These are phyloP conservation scores for Plecturocebus donacophilus DNA, from an alignment of 2,113 vertebrate species.

Conservation along the genomic window DNA sequence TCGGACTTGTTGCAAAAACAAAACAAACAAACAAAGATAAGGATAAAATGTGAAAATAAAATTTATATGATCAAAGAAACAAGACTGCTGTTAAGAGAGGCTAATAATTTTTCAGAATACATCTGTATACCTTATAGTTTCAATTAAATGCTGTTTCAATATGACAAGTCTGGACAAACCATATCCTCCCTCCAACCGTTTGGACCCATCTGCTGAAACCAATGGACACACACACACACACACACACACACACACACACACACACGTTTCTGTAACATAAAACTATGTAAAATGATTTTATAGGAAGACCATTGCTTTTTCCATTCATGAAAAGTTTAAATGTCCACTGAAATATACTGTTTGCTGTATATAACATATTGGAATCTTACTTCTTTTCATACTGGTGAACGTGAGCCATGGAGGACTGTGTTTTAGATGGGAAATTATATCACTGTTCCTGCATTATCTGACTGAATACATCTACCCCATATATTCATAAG, in stretches of 20 bases:
- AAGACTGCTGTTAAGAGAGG: not conserved
- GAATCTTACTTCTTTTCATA: not conserved
- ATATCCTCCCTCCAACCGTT: not conserved
- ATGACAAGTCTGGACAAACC: not conserved
- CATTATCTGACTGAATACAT: not conserved
- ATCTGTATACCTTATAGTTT: not conserved
- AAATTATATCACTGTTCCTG: not conserved
- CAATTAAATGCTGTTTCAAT: not conserved
- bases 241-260: too few species aligned
- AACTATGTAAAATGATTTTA: constrained; percentile 5
- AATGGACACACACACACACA: not conserved
- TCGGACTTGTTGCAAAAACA: not conserved
- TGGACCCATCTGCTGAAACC: not conserved
- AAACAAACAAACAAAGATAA: not conserved
- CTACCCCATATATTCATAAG: accelerated
- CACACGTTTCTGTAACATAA: not conserved
- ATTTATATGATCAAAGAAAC: constrained; percentile 15
- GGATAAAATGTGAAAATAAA: constrained; percentile 1
- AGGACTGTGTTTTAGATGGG: not conserved
- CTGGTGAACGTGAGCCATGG: not conserved
- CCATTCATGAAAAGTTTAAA: not conserved
- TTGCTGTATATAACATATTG: not conserved
- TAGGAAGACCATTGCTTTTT: not conserved
- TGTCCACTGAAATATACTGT: not conserved
- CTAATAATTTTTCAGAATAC: not conserved